Percentiles rank a stretch among this genome's conserved stretches.
Conservation (phyloP, 2,113 vertebrate genomes). For the Todiramphus chloris region DNA sequence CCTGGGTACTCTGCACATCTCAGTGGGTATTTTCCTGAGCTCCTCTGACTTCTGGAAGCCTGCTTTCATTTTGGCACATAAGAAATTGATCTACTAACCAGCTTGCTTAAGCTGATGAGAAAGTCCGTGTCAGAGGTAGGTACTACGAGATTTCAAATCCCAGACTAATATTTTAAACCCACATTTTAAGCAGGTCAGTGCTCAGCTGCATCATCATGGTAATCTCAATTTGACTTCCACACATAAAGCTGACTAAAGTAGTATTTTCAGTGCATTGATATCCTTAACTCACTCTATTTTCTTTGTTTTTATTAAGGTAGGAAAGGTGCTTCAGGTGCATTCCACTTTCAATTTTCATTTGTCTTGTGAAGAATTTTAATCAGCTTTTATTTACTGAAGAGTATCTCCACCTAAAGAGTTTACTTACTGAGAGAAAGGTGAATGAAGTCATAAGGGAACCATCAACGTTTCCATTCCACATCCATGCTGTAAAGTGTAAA, state of each 20-base stretch:
- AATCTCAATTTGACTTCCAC: neutral
- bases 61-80: neutral
- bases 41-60: neutral
- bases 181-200: neutral
- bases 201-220: neutral
- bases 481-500: neutral
- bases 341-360: neutral
- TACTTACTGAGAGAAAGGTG: constrained; percentile 18
- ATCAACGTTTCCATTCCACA: neutral
- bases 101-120: neutral
- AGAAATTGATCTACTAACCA: neutral
- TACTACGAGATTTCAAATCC: neutral
- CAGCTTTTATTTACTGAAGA: constrained; percentile 17
- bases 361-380: neutral
- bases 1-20: neutral
- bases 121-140: neutral
- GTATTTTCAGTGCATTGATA: neutral
- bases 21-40: neutral
- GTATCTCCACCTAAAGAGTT: neutral
- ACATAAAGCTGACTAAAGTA: neutral
- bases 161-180: neutral
- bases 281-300: neutral
- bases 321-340: neutral
- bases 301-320: neutral
- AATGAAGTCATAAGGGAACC: neutral